These are phyloP conservation scores for Sitta europaea DNA, from an alignment of 2,113 vertebrate genomes.

Conservation along the genomic window DNA sequence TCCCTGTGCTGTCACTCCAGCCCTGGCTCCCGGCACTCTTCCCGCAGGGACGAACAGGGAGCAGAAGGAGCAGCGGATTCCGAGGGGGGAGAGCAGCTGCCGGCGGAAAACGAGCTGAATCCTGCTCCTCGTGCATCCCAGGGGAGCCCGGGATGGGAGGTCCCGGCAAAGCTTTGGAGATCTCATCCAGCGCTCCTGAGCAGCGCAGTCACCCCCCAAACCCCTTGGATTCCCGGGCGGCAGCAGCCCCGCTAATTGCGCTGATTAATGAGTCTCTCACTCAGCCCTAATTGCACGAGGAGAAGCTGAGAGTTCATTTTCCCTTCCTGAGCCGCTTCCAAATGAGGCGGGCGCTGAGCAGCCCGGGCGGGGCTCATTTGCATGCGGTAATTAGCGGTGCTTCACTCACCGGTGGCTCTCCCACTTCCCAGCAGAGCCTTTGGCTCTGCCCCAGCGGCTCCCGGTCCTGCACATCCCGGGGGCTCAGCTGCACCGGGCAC, in stretches of 20 bases:
- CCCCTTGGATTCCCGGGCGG: background rate
- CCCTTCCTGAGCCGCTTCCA: background rate
- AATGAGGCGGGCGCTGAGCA: background rate
- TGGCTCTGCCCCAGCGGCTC: background rate
- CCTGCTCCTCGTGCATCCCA: background rate
- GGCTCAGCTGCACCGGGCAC: background rate
- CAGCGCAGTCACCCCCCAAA: background rate
- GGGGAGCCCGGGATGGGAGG: background rate
- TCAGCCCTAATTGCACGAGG: background rate
- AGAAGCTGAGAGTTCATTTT: background rate
- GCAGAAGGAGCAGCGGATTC: background rate
- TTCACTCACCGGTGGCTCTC: background rate
- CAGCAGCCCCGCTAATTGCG: background rate
- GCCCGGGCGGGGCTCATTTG: background rate
- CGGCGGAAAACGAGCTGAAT: background rate
- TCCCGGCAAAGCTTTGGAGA: background rate
- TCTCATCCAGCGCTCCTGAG: background rate
- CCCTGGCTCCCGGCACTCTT: background rate
- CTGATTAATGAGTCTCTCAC: background rate
- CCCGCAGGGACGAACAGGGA: background rate
- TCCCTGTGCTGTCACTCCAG: background rate
- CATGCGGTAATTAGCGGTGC: background rate
- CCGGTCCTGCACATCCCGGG: background rate
- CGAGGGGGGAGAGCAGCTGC: background rate
- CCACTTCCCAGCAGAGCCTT: fast-evolving